Conservation (phyloP, 2,888 invertebrate species). For the Cheilosia impressa region DNA sequence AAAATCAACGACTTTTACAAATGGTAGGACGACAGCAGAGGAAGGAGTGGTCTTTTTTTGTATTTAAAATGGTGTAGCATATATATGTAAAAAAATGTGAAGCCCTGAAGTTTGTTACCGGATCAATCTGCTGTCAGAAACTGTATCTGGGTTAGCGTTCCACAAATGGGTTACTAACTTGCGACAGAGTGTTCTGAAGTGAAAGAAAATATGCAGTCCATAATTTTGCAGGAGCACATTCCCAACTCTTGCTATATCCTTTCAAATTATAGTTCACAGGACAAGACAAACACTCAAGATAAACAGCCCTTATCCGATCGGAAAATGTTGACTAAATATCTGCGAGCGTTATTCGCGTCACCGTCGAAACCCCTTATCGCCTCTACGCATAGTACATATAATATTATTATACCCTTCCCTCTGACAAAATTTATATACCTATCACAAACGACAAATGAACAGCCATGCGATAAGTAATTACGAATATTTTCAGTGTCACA, state of each 20-base stretch:
- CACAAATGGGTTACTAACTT: too few relatives aligned
- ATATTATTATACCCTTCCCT: conserved; percentile 21
- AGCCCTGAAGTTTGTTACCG: background rate
- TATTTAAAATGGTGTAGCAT: background rate
- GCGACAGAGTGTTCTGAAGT: too few relatives aligned
- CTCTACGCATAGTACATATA: conserved; percentile 1
- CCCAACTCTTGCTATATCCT: too few relatives aligned
- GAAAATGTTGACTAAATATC: too few relatives aligned
- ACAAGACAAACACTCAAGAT: too few relatives aligned
- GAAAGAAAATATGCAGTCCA: too few relatives aligned
- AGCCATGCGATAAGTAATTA: conserved; percentile 52
- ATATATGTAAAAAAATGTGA: too few relatives aligned
- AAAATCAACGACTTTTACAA: background rate
- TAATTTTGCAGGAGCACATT: too few relatives aligned
- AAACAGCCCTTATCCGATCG: too few relatives aligned
- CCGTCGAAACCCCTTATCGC: conserved; percentile 24
- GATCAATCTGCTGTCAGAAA: background rate
- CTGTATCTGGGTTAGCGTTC: background rate
- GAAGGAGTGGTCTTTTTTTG: background rate
- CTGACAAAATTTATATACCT: conserved; percentile 24
- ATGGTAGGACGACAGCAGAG: background rate
- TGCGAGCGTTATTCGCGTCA: too few relatives aligned
- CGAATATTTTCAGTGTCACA: conserved; percentile 28
- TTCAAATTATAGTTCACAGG: too few relatives aligned
- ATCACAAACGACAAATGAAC: conserved; percentile 56